These are phyloP conservation scores for Drosophila buzzatii DNA, from an alignment of 2,888 invertebrate genomes.

Conservation along the genomic window DNA sequence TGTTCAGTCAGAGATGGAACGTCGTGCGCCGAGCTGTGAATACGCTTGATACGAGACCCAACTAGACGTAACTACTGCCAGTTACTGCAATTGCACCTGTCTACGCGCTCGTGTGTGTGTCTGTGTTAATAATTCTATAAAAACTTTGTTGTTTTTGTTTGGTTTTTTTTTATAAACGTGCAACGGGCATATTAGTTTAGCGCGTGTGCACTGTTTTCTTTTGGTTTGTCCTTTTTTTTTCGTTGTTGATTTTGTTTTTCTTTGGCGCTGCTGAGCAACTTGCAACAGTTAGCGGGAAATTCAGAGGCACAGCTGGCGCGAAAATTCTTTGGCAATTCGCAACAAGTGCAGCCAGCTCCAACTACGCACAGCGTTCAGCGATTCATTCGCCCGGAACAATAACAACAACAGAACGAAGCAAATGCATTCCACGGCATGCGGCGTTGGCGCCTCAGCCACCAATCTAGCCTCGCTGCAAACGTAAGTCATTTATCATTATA, in stretches of 20 bases:
- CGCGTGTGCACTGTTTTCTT: neutral
- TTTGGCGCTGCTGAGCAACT: slow-evolving; percentile 33
- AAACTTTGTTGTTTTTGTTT: neutral
- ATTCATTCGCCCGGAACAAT: slow-evolving; percentile 33
- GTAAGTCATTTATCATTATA: slow-evolving; percentile 64
- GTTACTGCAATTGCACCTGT: slow-evolving; percentile 5
- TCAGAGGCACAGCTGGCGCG: slow-evolving; percentile 34
- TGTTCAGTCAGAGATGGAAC: slow-evolving; percentile 72
- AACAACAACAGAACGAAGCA: slow-evolving; percentile 53
- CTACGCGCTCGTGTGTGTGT: neutral
- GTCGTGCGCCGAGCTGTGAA: slow-evolving; percentile 62
- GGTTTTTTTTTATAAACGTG: no score
- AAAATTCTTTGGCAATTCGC: slow-evolving; percentile 30
- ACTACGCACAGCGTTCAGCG: neutral
- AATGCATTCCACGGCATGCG: slow-evolving; percentile 84
- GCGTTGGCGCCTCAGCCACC: slow-evolving; percentile 77
- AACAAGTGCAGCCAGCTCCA: slow-evolving; percentile 26
- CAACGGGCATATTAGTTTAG: neutral
- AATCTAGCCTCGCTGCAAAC: slow-evolving; percentile 67
- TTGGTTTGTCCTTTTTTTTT: slow-evolving; percentile 1
- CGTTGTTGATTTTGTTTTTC: neutral
- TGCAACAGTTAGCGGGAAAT: slow-evolving; percentile 40
- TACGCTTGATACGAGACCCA: slow-evolving; percentile 25
- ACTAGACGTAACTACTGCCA: neutral
- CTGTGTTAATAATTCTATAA: neutral